phyloP scores from a whole-genome alignment of 2,113 vertebrate genomes.

The Dipodomys stephensi region DNA sequence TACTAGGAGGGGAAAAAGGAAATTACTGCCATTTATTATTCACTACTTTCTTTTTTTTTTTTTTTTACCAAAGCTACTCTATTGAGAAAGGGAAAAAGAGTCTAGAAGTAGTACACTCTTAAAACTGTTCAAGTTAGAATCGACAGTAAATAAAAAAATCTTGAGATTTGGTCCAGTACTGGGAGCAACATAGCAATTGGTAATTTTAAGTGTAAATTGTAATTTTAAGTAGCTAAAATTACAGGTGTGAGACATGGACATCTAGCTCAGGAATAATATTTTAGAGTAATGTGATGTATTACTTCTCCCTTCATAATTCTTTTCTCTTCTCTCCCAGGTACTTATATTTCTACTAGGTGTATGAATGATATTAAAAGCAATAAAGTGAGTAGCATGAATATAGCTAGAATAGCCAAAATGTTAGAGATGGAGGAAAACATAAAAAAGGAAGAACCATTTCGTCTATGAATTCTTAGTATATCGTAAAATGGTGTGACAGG shows the following conservation, averaged over 20 bases:
- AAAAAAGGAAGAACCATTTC: neutral
- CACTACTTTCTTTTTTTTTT: constrained; percentile 50
- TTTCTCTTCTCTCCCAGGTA: constrained; percentile 15
- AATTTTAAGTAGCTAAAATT: too few relatives aligned
- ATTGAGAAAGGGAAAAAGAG: constrained; percentile 13
- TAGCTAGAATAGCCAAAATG: constrained; percentile 3
- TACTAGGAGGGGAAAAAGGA: neutral
- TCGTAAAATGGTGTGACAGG: neutral
- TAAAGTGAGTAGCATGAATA: constrained; percentile 32
- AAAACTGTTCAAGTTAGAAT: constrained; percentile 23
- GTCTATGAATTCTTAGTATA: neutral
- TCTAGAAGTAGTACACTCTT: neutral
- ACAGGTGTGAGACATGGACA: too few relatives aligned
- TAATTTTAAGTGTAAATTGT: neutral
- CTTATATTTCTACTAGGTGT: neutral
- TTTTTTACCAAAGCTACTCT: constrained; percentile 30
- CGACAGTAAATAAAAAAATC: constrained; percentile 48
- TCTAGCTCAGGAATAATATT: too few relatives aligned
- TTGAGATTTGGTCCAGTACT: constrained; percentile 36
- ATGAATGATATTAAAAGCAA: neutral
- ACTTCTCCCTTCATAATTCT: constrained; percentile 17
- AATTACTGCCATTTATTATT: neutral
- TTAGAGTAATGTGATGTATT: neutral
- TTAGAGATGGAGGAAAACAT: neutral
- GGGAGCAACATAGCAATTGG: neutral